Base-by-base conservation (phyloP, 37 sponge, comb jelly and placozoan genomes). In the Hormiphora californensis region DNA sequence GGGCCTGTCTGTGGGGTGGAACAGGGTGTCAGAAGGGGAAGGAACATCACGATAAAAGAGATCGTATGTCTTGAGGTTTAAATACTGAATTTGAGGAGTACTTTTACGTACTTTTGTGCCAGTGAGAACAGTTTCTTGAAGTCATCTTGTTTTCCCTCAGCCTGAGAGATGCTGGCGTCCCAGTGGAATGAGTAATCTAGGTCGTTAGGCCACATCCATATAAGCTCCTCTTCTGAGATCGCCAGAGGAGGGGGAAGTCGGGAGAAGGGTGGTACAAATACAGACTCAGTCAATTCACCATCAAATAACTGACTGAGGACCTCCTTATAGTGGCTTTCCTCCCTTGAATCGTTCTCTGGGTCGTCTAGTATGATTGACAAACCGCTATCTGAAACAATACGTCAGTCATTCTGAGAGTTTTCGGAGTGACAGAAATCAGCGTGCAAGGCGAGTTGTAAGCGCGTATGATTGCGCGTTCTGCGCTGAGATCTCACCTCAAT, bases 331-430 rank as follows among this genome's bases (percentile, higher is more conserved):
- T 35, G 35, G 21, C 34, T 30, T 30, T 67, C 68, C 19, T 67
- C 68, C 34, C 34, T 67, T 7, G 68, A 67, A 21, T 67, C 39
- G 68, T 34, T 67, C 68, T 73, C 81, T 5, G 81, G 81, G 25
- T 73, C 81, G 46, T 73, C 81, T 28, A 73, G 17, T 4, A 73
- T 41, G 9, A 73, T 73, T 3, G 81, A 30, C 22, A 73, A 41
- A 73, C 81, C 43, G 44, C 81, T 43, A 19, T 73, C 81, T 73
- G 81, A n/a, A n/a, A n/a, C n/a, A n/a, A n/a, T n/a, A n/a, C n/a
- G n/a, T n/a, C n/a, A n/a, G n/a, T n/a, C n/a, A n/a, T n/a, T n/a
- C n/a, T n/a, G n/a, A n/a, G n/a, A n/a, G n/a, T n/a, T n/a, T n/a
- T n/a, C n/a, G n/a, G n/a, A n/a, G n/a, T n/a, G n/a, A n/a, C n/a